Conservation (phyloP, 2,113 vertebrate species). For the Hystrix cristata region DNA sequence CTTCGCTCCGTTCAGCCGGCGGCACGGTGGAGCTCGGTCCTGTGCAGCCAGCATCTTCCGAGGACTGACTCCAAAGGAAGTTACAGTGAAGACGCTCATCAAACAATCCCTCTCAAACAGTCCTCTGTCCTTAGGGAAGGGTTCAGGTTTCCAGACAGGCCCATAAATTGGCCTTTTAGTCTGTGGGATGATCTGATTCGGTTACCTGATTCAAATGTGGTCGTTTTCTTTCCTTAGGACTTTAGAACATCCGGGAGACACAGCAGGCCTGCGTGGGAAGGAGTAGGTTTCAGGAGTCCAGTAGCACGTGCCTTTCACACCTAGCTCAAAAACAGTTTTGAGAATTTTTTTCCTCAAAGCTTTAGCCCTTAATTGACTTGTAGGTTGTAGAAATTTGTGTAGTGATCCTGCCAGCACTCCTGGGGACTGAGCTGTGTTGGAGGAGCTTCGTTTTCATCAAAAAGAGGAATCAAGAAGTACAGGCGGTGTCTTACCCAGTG, state of each 20-base stretch:
- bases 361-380: not conserved
- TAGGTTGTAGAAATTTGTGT: not conserved
- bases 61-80: not conserved
- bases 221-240: not conserved
- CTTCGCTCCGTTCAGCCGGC: not conserved
- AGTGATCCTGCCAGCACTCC: not conserved
- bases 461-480: not conserved
- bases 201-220: not conserved
- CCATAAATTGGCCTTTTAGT: not conserved
- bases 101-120: not conserved
- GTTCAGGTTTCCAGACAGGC: not conserved
- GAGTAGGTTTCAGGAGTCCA: not conserved
- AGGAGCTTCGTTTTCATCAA: not conserved
- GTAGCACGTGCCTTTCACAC: not conserved
- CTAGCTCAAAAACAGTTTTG: not conserved
- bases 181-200: not conserved
- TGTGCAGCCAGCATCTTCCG: not conserved
- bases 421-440: not conserved
- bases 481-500: not conserved
- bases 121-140: not conserved
- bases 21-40: not conserved
- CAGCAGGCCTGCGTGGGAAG: not conserved
- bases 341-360: slow-evolving; percentile 46
- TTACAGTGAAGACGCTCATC: not conserved
- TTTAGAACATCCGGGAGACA: not conserved